These are phyloP conservation scores for Solen grandis DNA, from an alignment of 1,140 invertebrate species.

Conservation along the genomic window DNA sequence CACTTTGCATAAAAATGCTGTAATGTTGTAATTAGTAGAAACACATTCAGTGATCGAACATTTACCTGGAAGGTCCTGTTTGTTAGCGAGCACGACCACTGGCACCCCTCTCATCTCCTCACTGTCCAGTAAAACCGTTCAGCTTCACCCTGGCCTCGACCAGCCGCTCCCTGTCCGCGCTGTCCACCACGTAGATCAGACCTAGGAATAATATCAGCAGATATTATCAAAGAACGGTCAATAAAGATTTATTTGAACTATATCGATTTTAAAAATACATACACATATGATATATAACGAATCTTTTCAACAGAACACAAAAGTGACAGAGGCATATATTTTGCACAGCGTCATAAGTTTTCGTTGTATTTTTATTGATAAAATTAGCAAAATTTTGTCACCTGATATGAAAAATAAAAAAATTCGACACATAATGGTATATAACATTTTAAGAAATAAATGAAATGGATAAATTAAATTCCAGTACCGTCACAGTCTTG, in stretches of 20 bases:
- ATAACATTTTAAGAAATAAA: neutral
- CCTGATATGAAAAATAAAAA: neutral
- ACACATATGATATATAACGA: neutral
- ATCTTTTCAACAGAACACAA: neutral
- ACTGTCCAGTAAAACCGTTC: slow-evolving; percentile 86
- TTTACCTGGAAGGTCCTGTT: slow-evolving; percentile 86
- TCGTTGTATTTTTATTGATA: neutral
- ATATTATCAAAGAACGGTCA: neutral
- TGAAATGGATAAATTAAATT: neutral
- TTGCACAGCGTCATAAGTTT: neutral
- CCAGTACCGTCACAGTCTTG: slow-evolving; percentile 68
- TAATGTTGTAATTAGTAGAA: too few species aligned
- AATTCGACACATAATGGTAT: neutral
- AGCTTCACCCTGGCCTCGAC: slow-evolving; percentile 97
- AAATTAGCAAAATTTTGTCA: neutral
- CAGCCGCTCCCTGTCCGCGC: too few species aligned
- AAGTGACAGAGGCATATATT: neutral
- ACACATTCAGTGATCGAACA: too few species aligned
- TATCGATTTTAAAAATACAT: neutral
- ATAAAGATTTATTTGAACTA: neutral
- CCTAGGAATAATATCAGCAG: too few species aligned
- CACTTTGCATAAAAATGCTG: too few species aligned
- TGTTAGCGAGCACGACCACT: slow-evolving; percentile 98
- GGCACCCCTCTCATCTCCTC: slow-evolving; percentile 98
- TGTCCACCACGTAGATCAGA: slow-evolving; percentile 98